These are phyloP conservation scores for Lasioglossum calceatum DNA, from an alignment of 2,888 invertebrate genomes.

Conservation along the genomic window DNA sequence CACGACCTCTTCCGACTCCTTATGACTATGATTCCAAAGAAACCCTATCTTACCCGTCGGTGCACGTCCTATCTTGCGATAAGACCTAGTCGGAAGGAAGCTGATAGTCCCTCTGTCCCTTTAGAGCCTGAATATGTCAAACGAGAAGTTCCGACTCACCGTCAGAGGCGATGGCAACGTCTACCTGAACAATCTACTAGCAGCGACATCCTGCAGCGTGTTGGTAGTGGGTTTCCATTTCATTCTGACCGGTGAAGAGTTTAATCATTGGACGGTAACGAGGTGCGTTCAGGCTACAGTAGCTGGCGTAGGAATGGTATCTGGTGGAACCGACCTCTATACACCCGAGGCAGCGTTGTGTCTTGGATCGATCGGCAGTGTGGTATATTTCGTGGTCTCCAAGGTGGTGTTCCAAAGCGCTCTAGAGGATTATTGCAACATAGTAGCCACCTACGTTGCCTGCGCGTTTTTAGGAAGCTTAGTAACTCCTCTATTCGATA, in stretches of 20 bases:
- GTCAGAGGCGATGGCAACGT: slow-evolving; percentile 19
- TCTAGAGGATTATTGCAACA: slow-evolving; percentile 82
- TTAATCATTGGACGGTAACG: slow-evolving; percentile 81
- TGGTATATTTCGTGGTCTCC: slow-evolving; percentile 75
- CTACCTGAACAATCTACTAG: slow-evolving; percentile 73
- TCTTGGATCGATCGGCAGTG: slow-evolving; percentile 67
- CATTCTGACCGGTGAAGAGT: slow-evolving; percentile 67
- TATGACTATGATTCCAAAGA: not conserved
- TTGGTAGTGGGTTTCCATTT: slow-evolving; percentile 72
- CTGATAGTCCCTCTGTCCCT: not conserved
- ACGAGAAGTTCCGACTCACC: not conserved
- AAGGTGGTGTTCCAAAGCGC: slow-evolving; percentile 76
- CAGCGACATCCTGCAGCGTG: slow-evolving; percentile 71
- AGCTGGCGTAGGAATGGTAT: slow-evolving; percentile 79
- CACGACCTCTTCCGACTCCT: not conserved
- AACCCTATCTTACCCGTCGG: not conserved
- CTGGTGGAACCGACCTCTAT: slow-evolving; percentile 80
- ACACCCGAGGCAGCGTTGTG: slow-evolving; percentile 72
- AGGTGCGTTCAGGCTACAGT: slow-evolving; percentile 81
- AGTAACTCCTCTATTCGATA: slow-evolving; percentile 73
- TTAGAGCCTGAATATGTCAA: slow-evolving; percentile 45
- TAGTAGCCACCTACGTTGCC: slow-evolving; percentile 78
- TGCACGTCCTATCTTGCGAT: not conserved
- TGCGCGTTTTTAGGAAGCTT: slow-evolving; percentile 77
- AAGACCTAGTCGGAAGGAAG: not conserved